Evolutionary conservation across 2,888 invertebrate species (phyloP).

Genomic region (Uropetala carovei): DNA sequence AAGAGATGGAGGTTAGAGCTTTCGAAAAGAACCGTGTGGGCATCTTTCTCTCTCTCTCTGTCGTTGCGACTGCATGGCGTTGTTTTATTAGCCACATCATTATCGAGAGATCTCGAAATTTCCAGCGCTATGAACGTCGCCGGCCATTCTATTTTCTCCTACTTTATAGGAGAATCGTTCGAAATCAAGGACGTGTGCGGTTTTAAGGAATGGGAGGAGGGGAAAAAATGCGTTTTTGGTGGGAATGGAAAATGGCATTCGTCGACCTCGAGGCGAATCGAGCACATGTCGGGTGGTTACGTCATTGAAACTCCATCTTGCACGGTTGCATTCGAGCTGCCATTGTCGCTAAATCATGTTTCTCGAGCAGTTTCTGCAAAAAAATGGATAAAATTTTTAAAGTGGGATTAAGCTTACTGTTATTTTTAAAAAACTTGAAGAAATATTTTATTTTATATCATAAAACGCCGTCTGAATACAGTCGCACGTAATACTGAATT

Average conservation of each 20-base stretch:
- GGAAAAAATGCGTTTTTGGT: background rate
- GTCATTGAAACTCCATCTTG: background rate
- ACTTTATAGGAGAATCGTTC: background rate
- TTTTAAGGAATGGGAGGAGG: background rate
- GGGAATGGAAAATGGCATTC: background rate
- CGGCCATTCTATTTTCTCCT: background rate
- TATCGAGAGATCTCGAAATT: background rate
- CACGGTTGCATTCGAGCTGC: too few species aligned
- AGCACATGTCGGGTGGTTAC: background rate
- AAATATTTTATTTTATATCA: too few species aligned
- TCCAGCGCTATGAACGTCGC: background rate
- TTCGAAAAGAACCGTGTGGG: background rate
- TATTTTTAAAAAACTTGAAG: too few species aligned
- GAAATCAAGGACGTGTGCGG: background rate
- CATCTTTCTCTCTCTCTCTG: too few species aligned
- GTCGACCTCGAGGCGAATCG: background rate
- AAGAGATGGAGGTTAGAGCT: background rate
- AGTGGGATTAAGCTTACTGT: too few species aligned
- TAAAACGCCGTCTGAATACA: too few species aligned
- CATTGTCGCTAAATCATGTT: too few species aligned
- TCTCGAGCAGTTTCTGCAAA: too few species aligned
- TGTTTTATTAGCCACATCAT: background rate
- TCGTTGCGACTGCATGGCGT: background rate
- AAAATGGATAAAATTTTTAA: too few species aligned
- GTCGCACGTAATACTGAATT: too few species aligned